Evolutionary conservation across 2,888 invertebrate species (phyloP).

Genomic region (Anaspis maculata): DNA sequence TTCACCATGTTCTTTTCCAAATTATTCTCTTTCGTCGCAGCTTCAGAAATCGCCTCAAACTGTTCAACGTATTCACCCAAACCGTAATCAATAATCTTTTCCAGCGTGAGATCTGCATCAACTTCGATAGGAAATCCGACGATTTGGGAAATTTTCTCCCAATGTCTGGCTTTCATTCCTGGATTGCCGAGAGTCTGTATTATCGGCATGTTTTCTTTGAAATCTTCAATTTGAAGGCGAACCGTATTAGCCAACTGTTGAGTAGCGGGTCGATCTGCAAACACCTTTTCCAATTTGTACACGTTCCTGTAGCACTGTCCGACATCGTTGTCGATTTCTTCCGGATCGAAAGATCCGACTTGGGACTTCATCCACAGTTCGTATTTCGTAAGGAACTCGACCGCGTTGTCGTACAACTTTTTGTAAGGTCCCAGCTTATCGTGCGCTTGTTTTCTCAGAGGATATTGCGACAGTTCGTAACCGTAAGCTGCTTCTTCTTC

Average conservation of each 20-base stretch:
- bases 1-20: slow-evolving; percentile 80
- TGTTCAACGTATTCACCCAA: slow-evolving; percentile 80
- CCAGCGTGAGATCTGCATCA: slow-evolving; percentile 72
- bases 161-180: slow-evolving; percentile 84
- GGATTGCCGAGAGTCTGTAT: slow-evolving; percentile 91
- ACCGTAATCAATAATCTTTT: slow-evolving; percentile 83
- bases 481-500: slow-evolving; percentile 84
- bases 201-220: slow-evolving; percentile 83
- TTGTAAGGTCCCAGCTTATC: slow-evolving; percentile 80
- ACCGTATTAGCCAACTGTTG: slow-evolving; percentile 61
- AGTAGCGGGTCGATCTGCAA: slow-evolving; percentile 67
- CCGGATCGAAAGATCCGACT: slow-evolving; percentile 80
- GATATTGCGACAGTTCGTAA: slow-evolving; percentile 84
- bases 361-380: slow-evolving; percentile 77
- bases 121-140: slow-evolving; percentile 88
- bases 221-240: slow-evolving; percentile 72
- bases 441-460: slow-evolving; percentile 67
- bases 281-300: slow-evolving; percentile 81
- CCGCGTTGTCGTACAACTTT: slow-evolving; percentile 80
- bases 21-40: slow-evolving; percentile 92
- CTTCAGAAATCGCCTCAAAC: slow-evolving; percentile 87
- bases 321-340: slow-evolving; percentile 76
- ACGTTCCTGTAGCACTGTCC: slow-evolving; percentile 63
- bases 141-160: slow-evolving; percentile 91
- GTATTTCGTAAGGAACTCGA: slow-evolving; percentile 75